Evolutionary conservation across 37 sponge, comb jelly and placozoan species (phyloP).

Genomic region (Mnemiopsis leidyi): DNA sequence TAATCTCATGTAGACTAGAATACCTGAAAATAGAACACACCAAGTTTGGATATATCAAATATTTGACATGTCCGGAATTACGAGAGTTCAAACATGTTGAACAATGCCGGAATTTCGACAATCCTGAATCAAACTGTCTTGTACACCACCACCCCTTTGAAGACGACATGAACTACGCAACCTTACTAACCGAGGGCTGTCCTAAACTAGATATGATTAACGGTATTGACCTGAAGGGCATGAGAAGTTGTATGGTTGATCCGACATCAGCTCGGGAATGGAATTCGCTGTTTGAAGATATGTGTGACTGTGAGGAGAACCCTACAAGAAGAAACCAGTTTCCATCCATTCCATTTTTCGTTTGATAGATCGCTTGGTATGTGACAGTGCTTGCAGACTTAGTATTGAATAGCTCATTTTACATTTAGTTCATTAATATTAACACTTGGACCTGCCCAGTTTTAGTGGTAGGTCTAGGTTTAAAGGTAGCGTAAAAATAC

Average conservation of each 20-base stretch:
- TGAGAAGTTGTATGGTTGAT: neutral
- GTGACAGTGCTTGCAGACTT: too few species aligned
- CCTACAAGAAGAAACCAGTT: too few species aligned
- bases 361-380: too few species aligned
- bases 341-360: too few species aligned
- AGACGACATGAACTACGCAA: neutral
- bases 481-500: too few species aligned
- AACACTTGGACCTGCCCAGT: too few species aligned
- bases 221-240: neutral
- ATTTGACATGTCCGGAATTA: neutral
- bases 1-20: neutral
- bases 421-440: too few species aligned
- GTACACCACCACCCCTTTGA: neutral
- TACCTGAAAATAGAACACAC: neutral
- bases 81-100: slow-evolving; percentile 9
- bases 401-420: too few species aligned
- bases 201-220: neutral
- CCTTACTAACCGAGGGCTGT: neutral
- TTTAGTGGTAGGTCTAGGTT: too few species aligned
- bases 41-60: neutral
- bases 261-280: too few species aligned
- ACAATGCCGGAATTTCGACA: neutral
- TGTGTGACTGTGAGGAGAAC: too few species aligned
- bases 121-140: neutral
- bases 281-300: too few species aligned